Conservation (phyloP, 2,113 vertebrate species). For the Elgaria multicarinata region DNA sequence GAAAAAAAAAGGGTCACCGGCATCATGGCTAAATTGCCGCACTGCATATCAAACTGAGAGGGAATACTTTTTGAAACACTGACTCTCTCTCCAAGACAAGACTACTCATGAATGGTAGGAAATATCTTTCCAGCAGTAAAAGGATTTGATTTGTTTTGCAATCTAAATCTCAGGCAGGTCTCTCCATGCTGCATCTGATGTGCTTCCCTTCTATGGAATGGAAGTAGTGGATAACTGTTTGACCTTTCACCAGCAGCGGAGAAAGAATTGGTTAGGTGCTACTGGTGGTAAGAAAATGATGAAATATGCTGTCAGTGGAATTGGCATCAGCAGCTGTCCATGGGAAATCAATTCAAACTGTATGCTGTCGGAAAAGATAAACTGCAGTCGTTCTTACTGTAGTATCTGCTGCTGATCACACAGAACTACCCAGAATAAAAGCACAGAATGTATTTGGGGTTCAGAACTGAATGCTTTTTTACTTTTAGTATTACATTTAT, state of each 20-base stretch:
- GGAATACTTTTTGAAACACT: neutral
- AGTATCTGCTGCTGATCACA: neutral
- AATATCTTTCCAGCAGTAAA: neutral
- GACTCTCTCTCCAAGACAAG: conserved; percentile 1
- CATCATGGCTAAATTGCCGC: neutral
- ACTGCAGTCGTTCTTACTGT: neutral
- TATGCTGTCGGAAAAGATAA: neutral
- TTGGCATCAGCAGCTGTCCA: neutral
- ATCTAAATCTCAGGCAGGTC: neutral
- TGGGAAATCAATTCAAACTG: neutral
- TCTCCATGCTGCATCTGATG: neutral
- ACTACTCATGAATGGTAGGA: neutral
- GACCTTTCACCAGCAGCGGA: neutral
- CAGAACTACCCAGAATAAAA: neutral
- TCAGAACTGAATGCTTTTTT: neutral
- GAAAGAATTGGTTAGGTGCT: conserved; percentile 6
- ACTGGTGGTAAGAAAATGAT: neutral
- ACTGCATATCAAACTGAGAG: neutral
- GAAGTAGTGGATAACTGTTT: neutral
- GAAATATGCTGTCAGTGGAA: neutral
- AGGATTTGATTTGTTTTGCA: conserved; percentile 19
- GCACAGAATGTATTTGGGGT: neutral
- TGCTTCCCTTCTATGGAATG: conserved; percentile 24
- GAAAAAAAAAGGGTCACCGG: conserved; percentile 18
- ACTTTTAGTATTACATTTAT: neutral